Conservation (phyloP, 2,113 vertebrate genomes). For the Gavialis gangeticus region DNA sequence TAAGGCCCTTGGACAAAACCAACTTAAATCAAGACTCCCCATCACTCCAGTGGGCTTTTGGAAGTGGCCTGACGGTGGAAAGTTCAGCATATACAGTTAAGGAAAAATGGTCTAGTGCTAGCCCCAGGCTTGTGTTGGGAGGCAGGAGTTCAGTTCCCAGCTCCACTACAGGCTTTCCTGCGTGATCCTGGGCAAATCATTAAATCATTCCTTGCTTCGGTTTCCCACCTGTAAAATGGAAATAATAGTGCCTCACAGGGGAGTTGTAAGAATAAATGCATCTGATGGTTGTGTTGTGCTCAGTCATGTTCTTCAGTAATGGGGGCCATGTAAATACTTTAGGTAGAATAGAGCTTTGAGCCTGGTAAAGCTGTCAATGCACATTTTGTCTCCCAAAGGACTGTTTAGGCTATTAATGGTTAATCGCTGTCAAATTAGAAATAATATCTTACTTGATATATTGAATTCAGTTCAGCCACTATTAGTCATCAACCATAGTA, state of each 20-base stretch:
- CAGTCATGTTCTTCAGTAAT: neutral
- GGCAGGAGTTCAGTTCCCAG: neutral
- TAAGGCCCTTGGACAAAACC: neutral
- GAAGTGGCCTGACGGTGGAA: neutral
- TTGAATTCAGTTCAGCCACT: neutral
- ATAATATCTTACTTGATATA: neutral
- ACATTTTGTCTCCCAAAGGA: neutral
- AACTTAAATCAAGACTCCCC: neutral
- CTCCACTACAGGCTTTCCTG: neutral
- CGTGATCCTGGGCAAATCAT: neutral
- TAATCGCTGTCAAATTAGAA: neutral
- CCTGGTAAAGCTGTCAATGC: neutral
- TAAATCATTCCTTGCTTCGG: neutral
- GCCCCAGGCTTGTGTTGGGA: neutral
- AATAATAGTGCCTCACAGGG: neutral
- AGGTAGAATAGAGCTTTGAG: neutral
- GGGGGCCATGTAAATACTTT: neutral
- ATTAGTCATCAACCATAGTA: neutral
- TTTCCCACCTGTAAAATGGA: neutral
- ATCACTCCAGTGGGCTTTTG: neutral
- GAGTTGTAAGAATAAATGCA: neutral
- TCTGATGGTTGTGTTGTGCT: neutral
- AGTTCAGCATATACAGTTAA: too few species aligned
- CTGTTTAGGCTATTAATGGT: neutral
- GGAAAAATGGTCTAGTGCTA: neutral